Evolutionary conservation across 2,888 invertebrate species (phyloP), one percentile per base, ranked within the genome.

Genomic region (Masnerella sp.): DNA sequence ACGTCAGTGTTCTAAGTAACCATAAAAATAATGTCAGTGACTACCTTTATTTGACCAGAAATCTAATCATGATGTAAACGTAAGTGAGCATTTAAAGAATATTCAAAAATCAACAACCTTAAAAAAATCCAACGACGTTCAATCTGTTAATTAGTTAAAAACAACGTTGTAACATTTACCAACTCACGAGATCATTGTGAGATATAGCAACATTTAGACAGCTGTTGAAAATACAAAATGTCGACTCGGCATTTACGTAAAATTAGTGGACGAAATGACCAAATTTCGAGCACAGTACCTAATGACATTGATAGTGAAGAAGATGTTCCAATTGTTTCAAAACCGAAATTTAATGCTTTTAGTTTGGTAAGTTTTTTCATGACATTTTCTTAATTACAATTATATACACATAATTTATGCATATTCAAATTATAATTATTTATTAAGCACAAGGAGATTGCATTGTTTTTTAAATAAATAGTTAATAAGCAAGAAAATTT

Each of bases 221-320:
- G 49, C 40, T 49, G 49, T 62, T 62, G 2, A 34, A 7, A 2
- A 49, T 34, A 17, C 17, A 69, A 74, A 78, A 92, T 92, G 92
- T 92, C 92, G 34, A 91, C 92, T 25, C 88, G 92, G 79, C 91
- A 92, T 77, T 87, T 93, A 74, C 90, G 91, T 78, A 92, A 92
- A 84, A 86, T 92, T 79, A 92, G 92, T 80, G 91, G 91, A 28
- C 36, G 54, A 17, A 64, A 25, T 45, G 20, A 64, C 11, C 20
- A 49, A 14, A 30, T 54, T 15, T 12, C 38, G 18, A 32, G 20
- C 18, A 14, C 4, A 0, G 15, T 25, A 1, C 4, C 89, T 59
- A 90, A 89, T 80, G 88, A 88, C 22, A 82, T 81, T 40, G 90
- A 90, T 70, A 90, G 90, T 77, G 91, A 92, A 80, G 86, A 89